Base-by-base conservation (phyloP, 2,797 vertebrate genomes). In the Enteromius treurensis region DNA sequence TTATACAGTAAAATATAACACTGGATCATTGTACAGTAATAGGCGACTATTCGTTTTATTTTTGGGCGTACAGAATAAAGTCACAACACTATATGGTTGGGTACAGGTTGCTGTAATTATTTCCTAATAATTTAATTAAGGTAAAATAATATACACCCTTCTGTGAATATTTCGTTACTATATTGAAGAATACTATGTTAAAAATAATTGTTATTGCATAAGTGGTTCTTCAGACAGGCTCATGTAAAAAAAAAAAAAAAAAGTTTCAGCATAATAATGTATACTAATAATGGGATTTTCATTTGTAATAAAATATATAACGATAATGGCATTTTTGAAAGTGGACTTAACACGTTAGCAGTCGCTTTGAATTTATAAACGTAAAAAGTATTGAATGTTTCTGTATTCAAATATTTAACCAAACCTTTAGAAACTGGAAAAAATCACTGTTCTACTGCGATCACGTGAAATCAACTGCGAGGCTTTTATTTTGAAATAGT, bases 401-500 rank as follows among this genome's bases (percentile, higher is more conserved):
- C 14, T 10, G 3, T 19, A 71, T 26, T 71, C 26, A 47, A 47
- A 17, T 32, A 32, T 23, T 19, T 5, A 11, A 70, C 2, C 9
- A 45, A 26, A 45, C 21, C 42, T 5, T 69, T 4, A 26, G 5
- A 67, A 37, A 2, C 1, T 5, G 26, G 17, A 34, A 11, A 45
- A 5, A 53, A 53, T 34, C 19, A n/a, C 29, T n/a, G 10, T 51
- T 13, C 42, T 3, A 45, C 42, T 45, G 11, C 11, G 42, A 45
- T 45, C 42, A 45, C 42, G 19, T 58, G 7, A 67, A 70, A 60
- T 11, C 1, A 62, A 15, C 0, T 29, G 8, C 53, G 5, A 4
- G 19, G 21, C 81, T 86, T 83, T 86, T 86, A 81, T 37, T 84
- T 73, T 84, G 79, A 64, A 53, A 5, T 5, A 17, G 26, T 40